A percentile compares a stretch with the other conserved stretches of the same genome.
Evolutionary conservation across 2,888 invertebrate species (phyloP).

Genomic region (Coleophora deauratella): DNA sequence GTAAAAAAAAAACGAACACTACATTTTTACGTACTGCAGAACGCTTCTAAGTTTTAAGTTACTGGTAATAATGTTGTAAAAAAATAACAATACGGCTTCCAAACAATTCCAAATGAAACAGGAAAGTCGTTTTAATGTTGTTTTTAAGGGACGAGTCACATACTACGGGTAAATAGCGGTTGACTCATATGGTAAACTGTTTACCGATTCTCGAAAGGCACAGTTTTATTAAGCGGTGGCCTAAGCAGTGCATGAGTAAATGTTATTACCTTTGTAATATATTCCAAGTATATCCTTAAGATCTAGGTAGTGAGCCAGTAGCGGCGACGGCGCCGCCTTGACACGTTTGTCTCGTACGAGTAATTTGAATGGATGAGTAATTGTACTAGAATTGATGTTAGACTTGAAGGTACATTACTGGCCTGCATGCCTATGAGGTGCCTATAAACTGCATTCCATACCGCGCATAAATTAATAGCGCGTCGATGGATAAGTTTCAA

Average conservation of each 20-base stretch:
- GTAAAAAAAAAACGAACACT: too few species aligned
- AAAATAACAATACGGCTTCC: too few species aligned
- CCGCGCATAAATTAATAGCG: background rate
- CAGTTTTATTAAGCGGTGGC: constrained; percentile 39
- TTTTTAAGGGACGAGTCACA: too few species aligned
- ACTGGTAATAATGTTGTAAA: too few species aligned
- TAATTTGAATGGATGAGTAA: constrained; percentile 41
- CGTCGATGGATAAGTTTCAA: too few species aligned
- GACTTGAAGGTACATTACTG: constrained; percentile 1
- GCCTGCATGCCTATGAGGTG: background rate
- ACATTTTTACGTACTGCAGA: too few species aligned
- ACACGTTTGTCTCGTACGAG: constrained; percentile 30
- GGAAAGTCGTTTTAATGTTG: too few species aligned
- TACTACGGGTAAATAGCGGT: background rate
- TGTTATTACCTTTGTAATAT: constrained; percentile 32
- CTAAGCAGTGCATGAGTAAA: constrained; percentile 47
- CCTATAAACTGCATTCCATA: background rate
- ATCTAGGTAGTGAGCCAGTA: constrained; percentile 30
- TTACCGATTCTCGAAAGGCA: constrained; percentile 47
- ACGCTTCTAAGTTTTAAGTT: too few species aligned
- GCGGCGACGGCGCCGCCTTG: constrained; percentile 24
- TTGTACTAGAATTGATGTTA: constrained; percentile 8
- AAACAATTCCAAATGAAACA: too few species aligned
- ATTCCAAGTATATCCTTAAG: constrained; percentile 19
- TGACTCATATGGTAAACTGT: constrained; percentile 49